Evolutionary conservation across 2,888 invertebrate species (phyloP).

Genomic region (Andrena trimmerana): DNA sequence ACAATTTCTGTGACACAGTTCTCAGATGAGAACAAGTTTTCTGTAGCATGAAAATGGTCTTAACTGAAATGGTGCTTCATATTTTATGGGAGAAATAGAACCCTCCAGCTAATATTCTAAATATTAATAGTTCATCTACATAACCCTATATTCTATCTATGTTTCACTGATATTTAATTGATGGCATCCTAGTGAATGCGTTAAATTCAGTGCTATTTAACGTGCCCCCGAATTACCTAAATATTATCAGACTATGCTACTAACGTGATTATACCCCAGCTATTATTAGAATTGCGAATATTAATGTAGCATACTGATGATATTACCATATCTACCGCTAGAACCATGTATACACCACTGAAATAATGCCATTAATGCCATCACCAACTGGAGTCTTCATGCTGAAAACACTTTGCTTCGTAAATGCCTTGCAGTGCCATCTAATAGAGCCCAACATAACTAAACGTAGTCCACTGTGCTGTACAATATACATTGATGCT

Average conservation of each 20-base stretch:
- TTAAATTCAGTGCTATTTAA: not conserved
- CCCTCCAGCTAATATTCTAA: no score
- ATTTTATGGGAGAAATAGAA: no score
- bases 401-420: not conserved
- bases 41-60: not conserved
- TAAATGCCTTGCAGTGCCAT: slow-evolving; percentile 45
- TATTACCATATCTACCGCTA: not conserved
- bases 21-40: no score
- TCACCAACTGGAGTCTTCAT: not conserved
- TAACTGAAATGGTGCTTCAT: not conserved
- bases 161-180: not conserved
- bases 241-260: not conserved
- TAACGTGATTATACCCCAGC: not conserved
- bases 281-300: not conserved
- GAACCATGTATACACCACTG: not conserved
- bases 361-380: not conserved
- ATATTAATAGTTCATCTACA: no score
- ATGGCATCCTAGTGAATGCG: not conserved
- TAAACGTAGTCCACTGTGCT: slow-evolving; percentile 12
- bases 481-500: not conserved
- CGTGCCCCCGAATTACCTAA: not conserved
- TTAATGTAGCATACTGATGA: not conserved
- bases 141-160: not conserved
- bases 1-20: no score
- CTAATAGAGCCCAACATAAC: slow-evolving; percentile 36